Base-by-base conservation (phyloP, 92 coral and sea anemone genomes). In the Phenganax marumi region DNA sequence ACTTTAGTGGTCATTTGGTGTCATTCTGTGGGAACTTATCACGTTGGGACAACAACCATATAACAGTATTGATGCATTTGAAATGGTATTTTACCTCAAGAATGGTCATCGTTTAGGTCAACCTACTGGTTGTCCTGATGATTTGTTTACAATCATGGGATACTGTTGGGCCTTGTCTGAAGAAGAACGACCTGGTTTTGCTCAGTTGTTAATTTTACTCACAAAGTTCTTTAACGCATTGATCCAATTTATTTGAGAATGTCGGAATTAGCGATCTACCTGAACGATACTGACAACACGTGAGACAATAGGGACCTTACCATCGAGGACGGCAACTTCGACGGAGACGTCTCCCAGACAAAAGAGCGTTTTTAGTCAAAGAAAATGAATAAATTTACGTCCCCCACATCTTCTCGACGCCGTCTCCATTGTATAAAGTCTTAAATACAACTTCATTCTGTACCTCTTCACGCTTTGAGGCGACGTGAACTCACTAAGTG, bases 131-230 rank as follows among this genome's bases (percentile, higher is more conserved):
- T 95, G 98, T 64, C 98, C 98, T 7, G 98, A 95, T 81, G 98
- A 95, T 86, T 90, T 95, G 22, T 95, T 95, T 57, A 95, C 93
- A 10, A 92, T 95, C 79, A 93, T 95, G 24, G 98, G 97, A 0
- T 92, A 97, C 63, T 95, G 98, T 55, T 95, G 98, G 98, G 98
- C 98, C 11, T 73, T 95, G 71, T 95, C 98, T 12, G 97, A 89
- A 58, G 98, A 92, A 57, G 98, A 95, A 66, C 86, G 98, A 51
- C 98, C 98, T 7, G 87, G 96, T 75, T 91, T 95, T 63, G 93
- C 93, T 3, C 98, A 92, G 73, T 86, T 95, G 3, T 87, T 95
- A 43, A 86, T 85, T 24, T 91, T 97, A 53, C 90, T 95, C 64
- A 90, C 93, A 50, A 97, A 95, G 76, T 95, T 95, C 57, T 86